phyloP scores from a whole-genome alignment of 2,888 invertebrate species.

The Latheticus oryzae region DNA sequence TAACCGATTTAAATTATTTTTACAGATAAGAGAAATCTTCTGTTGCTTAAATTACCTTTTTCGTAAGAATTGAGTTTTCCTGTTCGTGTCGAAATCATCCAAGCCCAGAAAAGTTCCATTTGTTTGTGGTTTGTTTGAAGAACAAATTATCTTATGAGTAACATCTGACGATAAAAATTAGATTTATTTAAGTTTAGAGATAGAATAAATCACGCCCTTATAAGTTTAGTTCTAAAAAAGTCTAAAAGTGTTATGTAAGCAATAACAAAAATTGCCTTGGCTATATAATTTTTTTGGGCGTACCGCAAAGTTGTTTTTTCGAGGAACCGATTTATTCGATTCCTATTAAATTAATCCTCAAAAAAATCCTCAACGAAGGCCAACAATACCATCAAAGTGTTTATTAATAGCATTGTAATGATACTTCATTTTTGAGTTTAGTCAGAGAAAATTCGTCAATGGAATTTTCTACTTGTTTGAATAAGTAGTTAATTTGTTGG shows the following conservation, averaged over 20 bases:
- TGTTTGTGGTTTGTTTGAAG: too few relatives aligned
- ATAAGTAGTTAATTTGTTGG: slow-evolving; percentile 28
- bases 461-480: slow-evolving; percentile 31
- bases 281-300: slow-evolving; percentile 13
- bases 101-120: too few relatives aligned
- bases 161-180: too few relatives aligned
- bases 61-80: too few relatives aligned
- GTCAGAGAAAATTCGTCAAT: slow-evolving; percentile 20
- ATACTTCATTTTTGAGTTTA: slow-evolving; percentile 16
- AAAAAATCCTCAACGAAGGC: slow-evolving; percentile 20
- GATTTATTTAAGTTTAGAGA: too few relatives aligned
- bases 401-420: slow-evolving; percentile 9
- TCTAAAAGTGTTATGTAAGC: slow-evolving; percentile 21
- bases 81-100: too few relatives aligned
- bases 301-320: slow-evolving; percentile 25
- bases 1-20: too few relatives aligned
- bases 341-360: slow-evolving; percentile 15
- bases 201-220: slow-evolving; percentile 12
- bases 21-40: background rate
- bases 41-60: too few relatives aligned
- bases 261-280: slow-evolving; percentile 19
- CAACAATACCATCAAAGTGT: slow-evolving; percentile 11
- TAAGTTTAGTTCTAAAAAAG: too few relatives aligned
- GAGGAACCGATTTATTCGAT: slow-evolving; percentile 27
- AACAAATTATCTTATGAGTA: too few relatives aligned